Percentiles rank a stretch among this genome's conserved stretches.
phyloP scores from a whole-genome alignment of 2,888 invertebrate species.

The Diplolepis rosae region DNA sequence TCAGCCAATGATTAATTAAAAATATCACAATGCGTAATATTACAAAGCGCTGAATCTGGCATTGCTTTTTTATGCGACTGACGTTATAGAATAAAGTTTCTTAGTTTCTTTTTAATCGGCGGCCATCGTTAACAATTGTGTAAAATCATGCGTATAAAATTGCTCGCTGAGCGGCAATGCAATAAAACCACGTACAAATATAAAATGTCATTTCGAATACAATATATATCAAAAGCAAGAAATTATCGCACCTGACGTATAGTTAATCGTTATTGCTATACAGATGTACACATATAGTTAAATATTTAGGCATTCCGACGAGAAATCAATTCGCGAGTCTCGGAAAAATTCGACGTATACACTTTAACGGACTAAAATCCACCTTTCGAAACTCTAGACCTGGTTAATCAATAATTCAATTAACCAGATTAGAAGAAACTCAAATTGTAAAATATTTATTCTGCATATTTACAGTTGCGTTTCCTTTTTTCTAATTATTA shows the following conservation, averaged over 20 bases:
- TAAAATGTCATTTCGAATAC: constrained; percentile 64
- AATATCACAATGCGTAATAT: neutral
- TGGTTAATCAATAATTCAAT: neutral
- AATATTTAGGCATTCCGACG: constrained; percentile 51
- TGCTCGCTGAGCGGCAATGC: constrained; percentile 41
- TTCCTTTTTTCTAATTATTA: neutral
- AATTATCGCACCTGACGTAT: constrained; percentile 54
- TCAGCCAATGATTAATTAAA: neutral
- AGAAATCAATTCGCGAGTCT: constrained; percentile 50
- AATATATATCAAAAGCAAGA: constrained; percentile 66
- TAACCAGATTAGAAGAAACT: neutral
- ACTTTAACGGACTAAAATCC: constrained; percentile 7
- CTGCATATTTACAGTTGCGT: neutral
- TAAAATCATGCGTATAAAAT: constrained; percentile 58
- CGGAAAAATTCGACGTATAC: constrained; percentile 32
- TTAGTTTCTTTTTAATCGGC: neutral
- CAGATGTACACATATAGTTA: constrained; percentile 58
- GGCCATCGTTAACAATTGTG: constrained; percentile 33
- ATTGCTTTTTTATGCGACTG: constrained; percentile 18
- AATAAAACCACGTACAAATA: constrained; percentile 61
- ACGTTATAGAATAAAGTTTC: constrained; percentile 16
- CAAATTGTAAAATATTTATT: neutral
- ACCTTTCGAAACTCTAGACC: neutral
- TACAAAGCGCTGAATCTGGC: neutral
- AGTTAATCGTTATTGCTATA: constrained; percentile 49